Base-by-base conservation (phyloP, 2,888 invertebrate genomes). In the Aleiodes leptofemur region DNA sequence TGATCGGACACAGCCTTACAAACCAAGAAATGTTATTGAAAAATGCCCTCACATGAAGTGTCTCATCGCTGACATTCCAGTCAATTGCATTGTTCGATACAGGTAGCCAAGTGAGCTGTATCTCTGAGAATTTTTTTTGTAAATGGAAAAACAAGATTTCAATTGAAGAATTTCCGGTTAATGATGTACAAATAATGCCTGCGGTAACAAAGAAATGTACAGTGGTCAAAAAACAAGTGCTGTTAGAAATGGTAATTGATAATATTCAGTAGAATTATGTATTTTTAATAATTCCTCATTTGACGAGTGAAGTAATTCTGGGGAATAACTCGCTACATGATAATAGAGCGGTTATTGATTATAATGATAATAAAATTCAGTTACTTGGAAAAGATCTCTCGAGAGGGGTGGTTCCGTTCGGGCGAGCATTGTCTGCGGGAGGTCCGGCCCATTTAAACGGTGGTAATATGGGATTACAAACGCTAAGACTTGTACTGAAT, bases 71-170 rank as follows among this genome's bases (percentile, higher is more conserved):
- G 59, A 66, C 71, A 69, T 59, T 8, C 31, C 55, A 0, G 61
- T 76, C 8, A 9, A 69, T 23, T 23, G 78, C 79, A 0, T 56
- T 79, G 11, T 43, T 81, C 0, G 79, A 81, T 43, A 76, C 79
- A 0, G 80, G 79, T 11, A 81, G 81, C 29, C 79, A 81, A 43
- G 72, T 80, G 1, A 80, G 79, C 0, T 79, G 81, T 38, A 70
- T 81, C 1, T 81, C 78, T 0, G 74, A 78, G 11, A 55, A 70
- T n/a, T 77, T 74, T 72, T 76, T 74, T 57, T 34, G 68, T n/a
- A 69, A 73, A 55, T 13, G 78, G 0, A 29, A 23, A 2, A 72
- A 11, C 16, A 29, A 48, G 53, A 78, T 1, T 9, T 9, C 9
- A 6, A 3, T 71, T 0, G 57, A 50, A 29, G 76, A 76, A 50